Evolutionary conservation across 2,888 invertebrate genomes (phyloP), one percentile per base, ranked within the genome.

Genomic region (Limnephilus lunatus): DNA sequence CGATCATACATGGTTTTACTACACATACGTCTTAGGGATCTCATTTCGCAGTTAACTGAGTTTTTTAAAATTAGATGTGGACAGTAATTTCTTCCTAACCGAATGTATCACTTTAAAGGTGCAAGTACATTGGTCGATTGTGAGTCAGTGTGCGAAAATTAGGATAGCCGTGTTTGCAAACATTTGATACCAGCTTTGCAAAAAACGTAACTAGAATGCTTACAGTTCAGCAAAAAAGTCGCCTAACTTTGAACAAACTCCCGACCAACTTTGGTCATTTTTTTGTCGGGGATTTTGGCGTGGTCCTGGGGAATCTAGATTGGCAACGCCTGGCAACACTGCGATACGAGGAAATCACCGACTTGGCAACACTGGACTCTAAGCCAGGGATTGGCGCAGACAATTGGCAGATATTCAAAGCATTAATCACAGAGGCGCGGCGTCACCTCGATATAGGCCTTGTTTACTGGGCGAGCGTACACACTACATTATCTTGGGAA

Each of bases 371-470:
- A 81, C 30, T 31, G 89, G 39, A 39, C 81, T 39, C 89, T 89
- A 89, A 81, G 89, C 90, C 85, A 25, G 83, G 82, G 85, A 85
- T 85, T 85, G 85, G 90, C 83, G 83, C 35, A 80, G 86, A 85
- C 86, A 91, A 86, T 91, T 91, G 91, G 91, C 91, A 85, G 80
- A 81, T 86, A 81, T 86, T 91, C 91, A 91, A 91, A 68, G 80
- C 91, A 91, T 91, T 91, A 91, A 87, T 91, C 91, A 91, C 91
- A 31, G 25, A 15, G 19, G 35, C 19, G 39, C 82, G 19, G 35
- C 7, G 39, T 30, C 85, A 86, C 85, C 85, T 86, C 85, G 85
- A 44, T 44, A 86, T 44, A 44, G 39, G 44, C 68, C 68, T 68
- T 68, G 68, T 68, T 68, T 68, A n/a, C 68, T 68, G n/a, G 68